These are phyloP conservation scores for Rhinoptilus africanus DNA, from an alignment of 2,113 vertebrate species.

Conservation along the genomic window DNA sequence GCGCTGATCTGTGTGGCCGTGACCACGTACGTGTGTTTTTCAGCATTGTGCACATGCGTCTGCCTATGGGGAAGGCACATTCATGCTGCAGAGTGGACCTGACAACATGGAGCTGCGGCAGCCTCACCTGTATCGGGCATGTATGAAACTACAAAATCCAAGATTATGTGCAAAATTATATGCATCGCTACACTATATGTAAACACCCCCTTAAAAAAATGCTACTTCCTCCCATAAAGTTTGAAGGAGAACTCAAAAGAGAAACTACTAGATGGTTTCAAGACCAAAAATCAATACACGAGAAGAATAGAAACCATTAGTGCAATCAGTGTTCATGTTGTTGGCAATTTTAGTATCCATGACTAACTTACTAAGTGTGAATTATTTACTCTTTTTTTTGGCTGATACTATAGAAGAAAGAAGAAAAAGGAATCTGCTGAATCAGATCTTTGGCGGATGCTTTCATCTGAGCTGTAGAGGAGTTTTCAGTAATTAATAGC, in stretches of 20 bases:
- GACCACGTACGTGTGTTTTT: background rate
- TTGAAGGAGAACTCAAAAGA: background rate
- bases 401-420: background rate
- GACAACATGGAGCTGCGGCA: background rate
- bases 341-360: background rate
- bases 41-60: too few species aligned
- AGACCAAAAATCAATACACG: conserved; percentile 18
- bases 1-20: background rate
- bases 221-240: background rate
- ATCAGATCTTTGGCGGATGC: conserved; percentile 34
- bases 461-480: conserved; percentile 36
- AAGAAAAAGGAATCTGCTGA: conserved; percentile 57
- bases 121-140: background rate
- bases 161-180: background rate
- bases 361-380: background rate
- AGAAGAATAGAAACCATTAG: conserved; percentile 12
- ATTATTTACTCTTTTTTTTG: conserved; percentile 20
- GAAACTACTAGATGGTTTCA: background rate
- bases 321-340: background rate
- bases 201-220: background rate
- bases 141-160: background rate
- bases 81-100: background rate
- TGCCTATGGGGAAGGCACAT: fast-evolving
- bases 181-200: background rate
- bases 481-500: conserved; percentile 73